Evolutionary conservation across 2,113 vertebrate species (phyloP).

Genomic region (Caranx melampygus): DNA sequence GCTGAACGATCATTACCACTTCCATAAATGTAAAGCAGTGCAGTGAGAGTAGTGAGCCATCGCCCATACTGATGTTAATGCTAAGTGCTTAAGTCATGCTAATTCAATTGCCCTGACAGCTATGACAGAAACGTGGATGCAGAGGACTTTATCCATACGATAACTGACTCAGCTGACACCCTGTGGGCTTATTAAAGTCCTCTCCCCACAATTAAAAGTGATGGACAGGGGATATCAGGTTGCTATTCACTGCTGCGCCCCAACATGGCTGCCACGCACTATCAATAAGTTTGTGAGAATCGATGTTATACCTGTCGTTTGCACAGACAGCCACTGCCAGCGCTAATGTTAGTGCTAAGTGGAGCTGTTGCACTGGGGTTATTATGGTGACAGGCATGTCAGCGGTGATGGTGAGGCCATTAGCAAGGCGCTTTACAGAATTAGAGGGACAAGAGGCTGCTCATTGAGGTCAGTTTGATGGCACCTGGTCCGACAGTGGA

Average conservation of each 20-base stretch:
- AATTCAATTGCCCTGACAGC: conserved; percentile 72
- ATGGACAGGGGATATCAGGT: conserved; percentile 16
- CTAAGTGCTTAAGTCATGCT: conserved; percentile 71
- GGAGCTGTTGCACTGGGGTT: conserved; percentile 23
- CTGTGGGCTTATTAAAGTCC: conserved; percentile 49
- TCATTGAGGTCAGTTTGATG: conserved; percentile 24
- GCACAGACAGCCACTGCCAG: conserved; percentile 12
- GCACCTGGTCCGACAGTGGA: background rate
- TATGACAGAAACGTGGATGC: conserved; percentile 48
- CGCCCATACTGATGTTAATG: conserved; percentile 65
- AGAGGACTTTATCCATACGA: conserved; percentile 56
- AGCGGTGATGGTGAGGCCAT: conserved; percentile 46
- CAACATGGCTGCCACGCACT: conserved; percentile 24
- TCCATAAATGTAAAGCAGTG: conserved; percentile 67
- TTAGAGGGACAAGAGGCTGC: conserved; percentile 48
- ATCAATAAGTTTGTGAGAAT: conserved; percentile 21
- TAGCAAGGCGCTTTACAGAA: conserved; percentile 44
- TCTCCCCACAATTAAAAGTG: conserved; percentile 40
- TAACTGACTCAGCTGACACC: conserved; percentile 58
- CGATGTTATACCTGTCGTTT: conserved; percentile 27
- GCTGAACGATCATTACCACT: conserved; percentile 58
- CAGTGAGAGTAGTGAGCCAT: conserved; percentile 61
- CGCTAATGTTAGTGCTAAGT: conserved; percentile 26
- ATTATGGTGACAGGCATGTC: conserved; percentile 37
- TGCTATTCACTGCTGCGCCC: background rate